phyloP scores from a whole-genome alignment of 2,888 invertebrate species.

The Athalia rosae region DNA sequence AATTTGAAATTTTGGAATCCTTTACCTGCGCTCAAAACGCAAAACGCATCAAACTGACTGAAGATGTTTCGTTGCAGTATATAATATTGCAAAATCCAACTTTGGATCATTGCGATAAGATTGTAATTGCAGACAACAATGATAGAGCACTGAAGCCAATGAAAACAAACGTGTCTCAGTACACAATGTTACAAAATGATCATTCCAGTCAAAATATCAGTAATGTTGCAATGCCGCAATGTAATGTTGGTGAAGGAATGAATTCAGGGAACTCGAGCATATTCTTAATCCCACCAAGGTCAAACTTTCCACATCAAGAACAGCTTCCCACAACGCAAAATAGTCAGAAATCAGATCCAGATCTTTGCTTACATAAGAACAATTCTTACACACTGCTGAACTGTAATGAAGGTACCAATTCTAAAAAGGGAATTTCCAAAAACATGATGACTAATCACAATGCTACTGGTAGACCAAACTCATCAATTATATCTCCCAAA shows the following conservation, averaged over 20 bases:
- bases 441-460: not conserved
- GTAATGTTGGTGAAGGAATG: constrained; percentile 14
- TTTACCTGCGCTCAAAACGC: constrained; percentile 3
- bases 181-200: constrained; percentile 27
- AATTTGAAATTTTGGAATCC: constrained; percentile 24
- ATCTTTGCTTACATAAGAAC: not conserved
- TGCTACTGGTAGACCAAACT: not conserved
- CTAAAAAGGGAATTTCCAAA: not conserved
- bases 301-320: not conserved
- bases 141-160: constrained; percentile 13
- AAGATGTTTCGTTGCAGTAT: constrained; percentile 26
- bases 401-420: constrained; percentile 1
- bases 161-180: constrained; percentile 29
- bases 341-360: not conserved
- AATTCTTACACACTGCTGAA: not conserved
- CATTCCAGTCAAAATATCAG: not conserved
- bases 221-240: constrained; percentile 15
- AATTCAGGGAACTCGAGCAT: constrained; percentile 11
- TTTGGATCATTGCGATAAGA: constrained; percentile 22
- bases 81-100: constrained; percentile 37
- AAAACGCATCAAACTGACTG: constrained; percentile 41
- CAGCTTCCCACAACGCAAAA: not conserved
- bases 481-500: constrained; percentile 12
- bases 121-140: constrained; percentile 11
- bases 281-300: not conserved